Evolutionary conservation across 2,113 vertebrate genomes (phyloP).

Genomic region (Phalacrocorax carbo): DNA sequence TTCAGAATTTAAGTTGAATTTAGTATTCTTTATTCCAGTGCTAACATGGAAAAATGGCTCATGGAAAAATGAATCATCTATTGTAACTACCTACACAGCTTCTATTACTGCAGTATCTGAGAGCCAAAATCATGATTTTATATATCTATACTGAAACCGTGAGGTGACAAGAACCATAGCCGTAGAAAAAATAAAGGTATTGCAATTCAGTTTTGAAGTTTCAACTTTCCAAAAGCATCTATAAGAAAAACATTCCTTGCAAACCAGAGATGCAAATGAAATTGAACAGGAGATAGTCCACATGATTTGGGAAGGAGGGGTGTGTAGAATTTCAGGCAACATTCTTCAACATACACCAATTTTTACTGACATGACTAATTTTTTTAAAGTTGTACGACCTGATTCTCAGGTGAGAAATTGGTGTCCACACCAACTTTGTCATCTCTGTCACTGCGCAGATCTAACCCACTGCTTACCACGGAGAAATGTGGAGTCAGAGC

Average conservation of each 20-base stretch:
- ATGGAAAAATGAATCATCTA: not conserved
- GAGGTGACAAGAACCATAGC: not conserved
- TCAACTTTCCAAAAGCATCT: not conserved
- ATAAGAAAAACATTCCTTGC: not conserved
- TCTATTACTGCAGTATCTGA: not conserved
- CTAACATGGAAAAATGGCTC: not conserved
- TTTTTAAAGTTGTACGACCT: not conserved
- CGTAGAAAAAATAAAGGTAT: not conserved
- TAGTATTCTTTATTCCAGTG: not conserved
- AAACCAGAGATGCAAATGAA: not conserved
- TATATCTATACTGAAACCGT: not conserved
- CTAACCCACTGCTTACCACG: accelerated
- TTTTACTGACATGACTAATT: too few species aligned
- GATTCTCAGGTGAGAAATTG: not conserved
- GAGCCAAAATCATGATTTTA: not conserved
- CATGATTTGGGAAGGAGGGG: not conserved
- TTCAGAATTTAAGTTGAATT: not conserved
- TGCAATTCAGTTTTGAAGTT: not conserved
- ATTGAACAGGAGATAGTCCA: not conserved
- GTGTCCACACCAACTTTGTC: not conserved
- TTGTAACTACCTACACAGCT: not conserved
- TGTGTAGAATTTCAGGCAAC: not conserved
- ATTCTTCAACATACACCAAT: not conserved
- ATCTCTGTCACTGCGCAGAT: not conserved
- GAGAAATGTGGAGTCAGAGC: not conserved